A percentile compares a stretch with the other conserved stretches of the same genome.
These are phyloP conservation scores for Goniozus legneri DNA, from an alignment of 1,140 invertebrate species.

Conservation along the genomic window DNA sequence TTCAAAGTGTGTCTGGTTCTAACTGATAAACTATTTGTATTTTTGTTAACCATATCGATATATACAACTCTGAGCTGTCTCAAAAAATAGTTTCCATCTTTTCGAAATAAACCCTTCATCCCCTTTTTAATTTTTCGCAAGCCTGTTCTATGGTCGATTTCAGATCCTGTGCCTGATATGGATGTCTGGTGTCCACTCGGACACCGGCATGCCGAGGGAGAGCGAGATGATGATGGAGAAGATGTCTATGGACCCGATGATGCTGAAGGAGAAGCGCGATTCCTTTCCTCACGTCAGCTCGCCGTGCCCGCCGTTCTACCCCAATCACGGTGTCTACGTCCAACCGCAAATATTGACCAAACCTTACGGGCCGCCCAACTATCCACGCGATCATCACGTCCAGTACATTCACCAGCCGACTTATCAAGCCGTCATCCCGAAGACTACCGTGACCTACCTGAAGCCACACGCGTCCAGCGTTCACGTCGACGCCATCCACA, in stretches of 20 bases:
- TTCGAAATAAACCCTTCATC: too few species aligned
- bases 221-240: conserved; percentile 19
- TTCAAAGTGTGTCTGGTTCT: too few species aligned
- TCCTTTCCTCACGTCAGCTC: conserved; percentile 16
- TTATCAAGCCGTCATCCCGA: conserved; percentile 16
- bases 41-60: too few species aligned
- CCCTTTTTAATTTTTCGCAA: background rate
- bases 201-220: conserved; percentile 22
- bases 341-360: conserved; percentile 22
- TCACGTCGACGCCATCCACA: conserved; percentile 8
- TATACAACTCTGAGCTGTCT: too few species aligned
- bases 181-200: conserved; percentile 34
- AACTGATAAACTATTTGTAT: too few species aligned
- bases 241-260: conserved; percentile 14
- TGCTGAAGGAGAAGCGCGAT: conserved; percentile 35
- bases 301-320: conserved; percentile 37
- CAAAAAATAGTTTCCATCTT: too few species aligned
- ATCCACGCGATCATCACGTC: conserved; percentile 19
- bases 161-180: conserved; percentile 38
- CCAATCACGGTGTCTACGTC: conserved; percentile 22
- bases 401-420: conserved; percentile 23
- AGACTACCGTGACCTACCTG: conserved; percentile 25
- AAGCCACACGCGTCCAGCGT: conserved; percentile 20
- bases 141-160: too few species aligned
- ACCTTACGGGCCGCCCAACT: conserved; percentile 19